phyloP scores from a whole-genome alignment of 2,797 vertebrate species.

The Lepilemur ruficaudatus region DNA sequence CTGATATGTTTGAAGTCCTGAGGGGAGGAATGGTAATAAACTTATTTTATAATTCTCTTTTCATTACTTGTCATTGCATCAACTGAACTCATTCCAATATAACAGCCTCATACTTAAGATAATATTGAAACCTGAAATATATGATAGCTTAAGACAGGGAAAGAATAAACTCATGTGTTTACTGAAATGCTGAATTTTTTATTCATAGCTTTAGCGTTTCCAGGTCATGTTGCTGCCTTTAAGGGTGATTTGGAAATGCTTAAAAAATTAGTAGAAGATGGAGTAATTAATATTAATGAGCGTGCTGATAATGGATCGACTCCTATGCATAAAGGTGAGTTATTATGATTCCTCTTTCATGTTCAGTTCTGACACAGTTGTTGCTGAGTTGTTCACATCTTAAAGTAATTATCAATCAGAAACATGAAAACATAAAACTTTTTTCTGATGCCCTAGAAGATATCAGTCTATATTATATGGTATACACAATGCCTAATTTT shows the following conservation, averaged over 20 bases:
- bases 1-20: not conserved
- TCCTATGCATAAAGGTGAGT: constrained; percentile 87
- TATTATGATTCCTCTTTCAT: constrained; percentile 48
- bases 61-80: constrained; percentile 14
- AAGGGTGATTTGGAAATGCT: constrained; percentile 85
- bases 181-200: constrained; percentile 64
- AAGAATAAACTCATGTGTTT: not conserved
- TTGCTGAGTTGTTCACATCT: constrained; percentile 61
- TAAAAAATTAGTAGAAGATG: constrained; percentile 84
- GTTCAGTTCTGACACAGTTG: constrained; percentile 37
- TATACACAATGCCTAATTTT: not conserved
- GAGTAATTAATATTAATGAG: constrained; percentile 87
- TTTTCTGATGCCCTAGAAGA: constrained; percentile 20
- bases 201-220: constrained; percentile 85
- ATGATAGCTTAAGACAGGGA: constrained; percentile 15
- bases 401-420: constrained; percentile 58
- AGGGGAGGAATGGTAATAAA: not conserved
- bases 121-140: constrained; percentile 35
- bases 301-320: constrained; percentile 85
- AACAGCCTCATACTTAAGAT: not conserved
- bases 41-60: constrained; percentile 35
- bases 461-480: not conserved
- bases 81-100: not conserved
- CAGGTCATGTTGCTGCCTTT: constrained; percentile 85
- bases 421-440: constrained; percentile 53